Base-by-base conservation (phyloP, 2,888 invertebrate genomes). In the Ypsolopha scabrella region DNA sequence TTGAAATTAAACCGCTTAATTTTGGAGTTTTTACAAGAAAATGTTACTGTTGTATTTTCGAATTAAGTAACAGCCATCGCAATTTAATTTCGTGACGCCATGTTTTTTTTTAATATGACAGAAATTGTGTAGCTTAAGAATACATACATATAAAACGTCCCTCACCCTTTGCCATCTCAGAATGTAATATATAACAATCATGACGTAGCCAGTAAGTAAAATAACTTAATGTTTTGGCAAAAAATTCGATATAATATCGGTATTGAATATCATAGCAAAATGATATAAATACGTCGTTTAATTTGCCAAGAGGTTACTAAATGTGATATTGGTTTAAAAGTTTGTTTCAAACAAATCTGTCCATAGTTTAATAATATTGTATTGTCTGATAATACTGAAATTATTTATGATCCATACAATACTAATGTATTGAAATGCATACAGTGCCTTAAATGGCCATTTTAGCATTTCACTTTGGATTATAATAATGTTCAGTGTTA, bases 331-430 rank as follows among this genome's bases (percentile, higher is more conserved):
- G 65, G 60, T 68, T 61, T 61, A 64, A 67, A 61, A 65, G 63
- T 72, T 74, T 71, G 68, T 71, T 75, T 71, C 67, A 67, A 74
- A 75, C 69, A 69, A 76, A 67, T 75, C 75, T 75, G 77, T 77
- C 77, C 77, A 75, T 76, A 70, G 61, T 58, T 67, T 64, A 48
- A 49, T 35, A 11, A 41, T 48, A 37, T 38, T 52, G 35, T 36
- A 50, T 14, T 43, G 33, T 43, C 10, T 50, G 13, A 34, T 43
- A 41, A 50, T 43, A 36, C 9, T 44, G 11, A 13, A 13, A 13
- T 9, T 44, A 44, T 3, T 13, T 44, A 8, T n/a, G 3, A n/a
- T 44, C 9, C 9, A 13, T 9, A 44, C 11, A 13, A 44, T n/a
- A 13, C 6, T n/a, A 13, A n/a, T n/a, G 4, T 13, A n/a, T 44